phyloP scores from a whole-genome alignment of 2,797 vertebrate genomes.

The Alosa sapidissima region DNA sequence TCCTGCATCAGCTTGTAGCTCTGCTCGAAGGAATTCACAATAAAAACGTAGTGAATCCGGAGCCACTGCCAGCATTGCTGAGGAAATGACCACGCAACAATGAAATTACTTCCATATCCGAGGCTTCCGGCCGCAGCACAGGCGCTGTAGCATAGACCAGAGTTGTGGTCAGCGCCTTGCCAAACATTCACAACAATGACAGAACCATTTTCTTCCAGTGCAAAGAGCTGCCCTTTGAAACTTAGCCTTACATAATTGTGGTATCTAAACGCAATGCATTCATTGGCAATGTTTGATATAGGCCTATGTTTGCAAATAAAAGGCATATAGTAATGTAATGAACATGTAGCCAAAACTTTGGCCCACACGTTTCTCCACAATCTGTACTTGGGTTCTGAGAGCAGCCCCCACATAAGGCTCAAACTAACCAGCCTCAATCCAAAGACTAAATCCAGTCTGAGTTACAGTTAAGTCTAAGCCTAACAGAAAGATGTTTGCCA shows the following conservation, averaged over 20 bases:
- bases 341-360: neutral
- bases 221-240: neutral
- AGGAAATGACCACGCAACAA: constrained; percentile 23
- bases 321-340: neutral
- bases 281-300: neutral
- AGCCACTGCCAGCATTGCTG: constrained; percentile 9
- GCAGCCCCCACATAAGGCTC: neutral
- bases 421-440: neutral
- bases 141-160: neutral
- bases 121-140: neutral
- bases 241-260: neutral
- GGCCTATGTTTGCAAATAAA: neutral
- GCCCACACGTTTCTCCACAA: neutral
- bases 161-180: neutral
- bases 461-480: neutral
- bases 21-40: neutral
- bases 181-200: constrained; percentile 3
- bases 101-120: constrained; percentile 16
- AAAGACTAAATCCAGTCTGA: neutral
- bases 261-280: neutral
- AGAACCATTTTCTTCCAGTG: neutral
- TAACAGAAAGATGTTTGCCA: neutral
- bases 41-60: neutral
- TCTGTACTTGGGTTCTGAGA: neutral
- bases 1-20: neutral